These are phyloP conservation scores for Drosophila lacteicornis DNA, from an alignment of 1,140 invertebrate species.

Conservation along the genomic window DNA sequence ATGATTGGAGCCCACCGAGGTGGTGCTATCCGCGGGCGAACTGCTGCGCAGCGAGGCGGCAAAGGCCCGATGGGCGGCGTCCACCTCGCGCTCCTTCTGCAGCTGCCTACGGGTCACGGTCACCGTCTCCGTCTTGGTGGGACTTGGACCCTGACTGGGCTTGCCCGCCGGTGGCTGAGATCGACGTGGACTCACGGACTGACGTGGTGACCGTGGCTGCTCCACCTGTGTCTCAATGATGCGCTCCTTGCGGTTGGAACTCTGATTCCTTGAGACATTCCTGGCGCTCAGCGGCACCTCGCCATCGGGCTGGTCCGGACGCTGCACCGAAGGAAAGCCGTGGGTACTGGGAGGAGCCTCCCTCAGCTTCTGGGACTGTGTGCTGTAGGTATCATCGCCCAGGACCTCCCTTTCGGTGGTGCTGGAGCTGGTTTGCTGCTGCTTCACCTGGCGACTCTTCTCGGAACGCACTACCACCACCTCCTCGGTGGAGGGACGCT, in stretches of 20 bases:
- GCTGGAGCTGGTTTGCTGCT: conserved; percentile 60
- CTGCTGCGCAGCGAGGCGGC: conserved; percentile 89
- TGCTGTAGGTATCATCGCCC: conserved; percentile 28
- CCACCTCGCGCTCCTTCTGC: conserved; percentile 85
- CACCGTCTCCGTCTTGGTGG: conserved; percentile 42
- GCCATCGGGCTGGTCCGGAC: conserved; percentile 57
- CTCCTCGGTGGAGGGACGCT: conserved; percentile 63
- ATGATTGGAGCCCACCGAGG: conserved; percentile 50
- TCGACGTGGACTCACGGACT: conserved; percentile 47
- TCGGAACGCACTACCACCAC: conserved; percentile 62
- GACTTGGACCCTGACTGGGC: conserved; percentile 37
- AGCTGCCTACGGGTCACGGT: conserved; percentile 73
- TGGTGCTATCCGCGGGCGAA: conserved; percentile 76
- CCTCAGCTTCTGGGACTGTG: conserved; percentile 33
- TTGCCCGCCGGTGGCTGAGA: conserved; percentile 52
- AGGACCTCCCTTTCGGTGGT: conserved; percentile 62
- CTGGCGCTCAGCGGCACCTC: conserved; percentile 48
- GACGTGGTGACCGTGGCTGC: conserved; percentile 23
- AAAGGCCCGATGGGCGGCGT: conserved; percentile 90
- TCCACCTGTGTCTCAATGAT: conserved; percentile 75
- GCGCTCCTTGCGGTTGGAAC: conserved; percentile 63
- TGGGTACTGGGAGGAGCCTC: conserved; percentile 66
- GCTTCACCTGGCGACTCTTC: conserved; percentile 68
- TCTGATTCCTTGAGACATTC: conserved; percentile 48
- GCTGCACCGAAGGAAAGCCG: conserved; percentile 65